Evolutionary conservation across 2,113 vertebrate species (phyloP).

Genomic region (cattle (Bos taurus)): DNA sequence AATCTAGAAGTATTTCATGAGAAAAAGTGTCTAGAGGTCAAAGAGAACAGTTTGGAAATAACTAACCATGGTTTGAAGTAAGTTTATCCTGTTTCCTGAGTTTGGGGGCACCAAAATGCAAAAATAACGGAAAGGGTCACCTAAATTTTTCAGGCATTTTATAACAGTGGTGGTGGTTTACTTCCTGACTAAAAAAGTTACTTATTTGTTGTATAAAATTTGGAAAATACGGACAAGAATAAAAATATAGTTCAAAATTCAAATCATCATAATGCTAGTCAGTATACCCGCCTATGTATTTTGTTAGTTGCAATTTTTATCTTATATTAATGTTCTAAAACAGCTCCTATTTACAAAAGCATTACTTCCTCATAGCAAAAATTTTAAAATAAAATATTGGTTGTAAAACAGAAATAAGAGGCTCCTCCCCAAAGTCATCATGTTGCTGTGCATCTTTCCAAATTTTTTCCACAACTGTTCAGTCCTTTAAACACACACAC

Average conservation of each 20-base stretch:
- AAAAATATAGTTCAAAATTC: neutral
- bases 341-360: neutral
- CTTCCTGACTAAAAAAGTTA: neutral
- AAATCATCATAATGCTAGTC: neutral
- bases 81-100: neutral
- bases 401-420: neutral
- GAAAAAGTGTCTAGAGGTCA: neutral
- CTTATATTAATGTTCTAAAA: neutral
- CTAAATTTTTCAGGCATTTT: neutral
- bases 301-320: neutral
- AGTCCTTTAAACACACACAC: neutral
- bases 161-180: neutral
- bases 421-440: neutral
- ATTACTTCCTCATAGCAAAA: neutral
- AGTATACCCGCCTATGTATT: neutral
- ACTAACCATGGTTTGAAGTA: neutral
- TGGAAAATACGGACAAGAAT: neutral
- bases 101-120: neutral
- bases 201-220: neutral
- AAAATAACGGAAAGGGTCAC: neutral
- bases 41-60: neutral
- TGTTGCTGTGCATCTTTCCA: fast-evolving
- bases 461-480: neutral
- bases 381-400: neutral
- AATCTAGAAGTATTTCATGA: neutral